A percentile compares a stretch with the other conserved stretches of the same genome.
Conservation (phyloP, 2,113 vertebrate species). For the Panthera uncia region DNA sequence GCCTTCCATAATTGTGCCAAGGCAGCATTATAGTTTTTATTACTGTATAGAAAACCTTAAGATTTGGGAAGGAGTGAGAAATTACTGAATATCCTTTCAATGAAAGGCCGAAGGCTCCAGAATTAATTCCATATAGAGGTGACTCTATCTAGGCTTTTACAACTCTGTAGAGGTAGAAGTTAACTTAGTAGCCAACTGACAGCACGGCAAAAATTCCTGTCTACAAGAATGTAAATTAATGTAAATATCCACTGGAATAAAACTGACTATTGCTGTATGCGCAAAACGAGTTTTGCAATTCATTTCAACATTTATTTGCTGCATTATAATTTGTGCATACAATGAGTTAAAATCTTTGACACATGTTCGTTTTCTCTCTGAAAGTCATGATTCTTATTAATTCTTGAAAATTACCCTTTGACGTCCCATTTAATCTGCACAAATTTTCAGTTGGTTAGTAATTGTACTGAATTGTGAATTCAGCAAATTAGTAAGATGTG, state of each 20-base stretch:
- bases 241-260: not conserved
- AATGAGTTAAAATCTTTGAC: not conserved
- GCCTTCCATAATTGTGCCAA: not conserved
- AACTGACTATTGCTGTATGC: not conserved
- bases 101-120: not conserved
- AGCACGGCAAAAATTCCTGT: not conserved
- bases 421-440: not conserved
- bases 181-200: not conserved
- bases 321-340: not conserved
- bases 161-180: not conserved
- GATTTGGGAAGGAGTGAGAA: not conserved
- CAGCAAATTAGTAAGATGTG: not conserved
- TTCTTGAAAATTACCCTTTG: conserved; percentile 24
- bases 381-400: not conserved
- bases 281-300: not conserved
- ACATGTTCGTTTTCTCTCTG: not conserved
- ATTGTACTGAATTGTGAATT: not conserved
- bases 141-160: not conserved
- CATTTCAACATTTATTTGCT: not conserved
- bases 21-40: not conserved
- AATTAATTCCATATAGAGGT: not conserved
- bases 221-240: not conserved
- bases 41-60: not conserved
- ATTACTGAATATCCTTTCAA: not conserved
- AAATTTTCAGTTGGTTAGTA: not conserved